Evolutionary conservation across 2,797 vertebrate species (phyloP), one percentile per base, ranked within the genome.

Genomic region (Pangasius larnaudii): DNA sequence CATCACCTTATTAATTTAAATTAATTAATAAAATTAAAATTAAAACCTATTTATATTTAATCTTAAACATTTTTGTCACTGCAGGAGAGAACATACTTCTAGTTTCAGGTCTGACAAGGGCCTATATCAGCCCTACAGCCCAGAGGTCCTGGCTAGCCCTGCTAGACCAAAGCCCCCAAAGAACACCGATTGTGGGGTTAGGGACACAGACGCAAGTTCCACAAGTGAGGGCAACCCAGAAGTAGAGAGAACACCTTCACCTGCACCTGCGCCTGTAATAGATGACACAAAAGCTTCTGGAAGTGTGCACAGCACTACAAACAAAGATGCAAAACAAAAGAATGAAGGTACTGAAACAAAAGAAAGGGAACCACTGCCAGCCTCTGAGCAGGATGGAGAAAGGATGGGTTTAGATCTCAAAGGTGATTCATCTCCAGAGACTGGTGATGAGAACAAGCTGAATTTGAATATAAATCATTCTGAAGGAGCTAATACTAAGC

Each of bases 81-180:
- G 95, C 58, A 96, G 95, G 95, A 97, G 94, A 94, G 81, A 89
- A 18, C 69, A 90, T n/a, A 93, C 90, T 56, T 93, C 91, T 51
- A 95, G 94, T 84, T 94, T 96, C 71, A 94, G 46, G 87, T 95
- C 94, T 0, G 94, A 95, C 3, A 95, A 91, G 85, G 53, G 88
- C 58, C 88, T 51, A 36, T 78, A 93, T 65, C 79, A 92, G 85
- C 88, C 92, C 18, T 89, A 93, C 53, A 91, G 89, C 91, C 56
- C 85, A 58, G 90, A 95, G 91, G 89, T 69, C 22, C 59, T 61
- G 85, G 0, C 56, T 36, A 3, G 88, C 90, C 88, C 91, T 88
- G 33, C 84, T 88, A 87, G 84, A 56, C 1, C 87, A 74, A 9
- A 88, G 91, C 0, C 46, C 81, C 0, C 39, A 84, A 92, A 91